These are phyloP conservation scores for Antidorcas marsupialis DNA, from an alignment of 2,113 vertebrate genomes.

Conservation along the genomic window DNA sequence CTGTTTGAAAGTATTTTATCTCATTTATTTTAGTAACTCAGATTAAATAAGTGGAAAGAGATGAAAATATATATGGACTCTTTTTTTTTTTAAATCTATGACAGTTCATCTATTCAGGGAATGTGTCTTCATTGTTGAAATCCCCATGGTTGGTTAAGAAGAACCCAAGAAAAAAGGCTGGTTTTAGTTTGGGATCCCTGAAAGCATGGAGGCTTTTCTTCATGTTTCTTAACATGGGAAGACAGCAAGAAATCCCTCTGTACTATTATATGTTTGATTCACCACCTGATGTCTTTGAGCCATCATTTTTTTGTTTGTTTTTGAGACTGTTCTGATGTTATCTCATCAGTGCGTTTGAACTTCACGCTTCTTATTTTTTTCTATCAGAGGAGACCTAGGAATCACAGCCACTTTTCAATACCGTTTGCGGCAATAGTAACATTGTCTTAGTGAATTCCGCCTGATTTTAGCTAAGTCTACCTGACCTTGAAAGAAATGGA, in stretches of 20 bases:
- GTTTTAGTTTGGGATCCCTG: background rate
- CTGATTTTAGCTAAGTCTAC: background rate
- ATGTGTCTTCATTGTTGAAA: background rate
- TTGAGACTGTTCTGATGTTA: background rate
- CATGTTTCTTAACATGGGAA: background rate
- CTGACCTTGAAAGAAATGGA: background rate
- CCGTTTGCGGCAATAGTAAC: accelerated
- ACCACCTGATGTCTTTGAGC: too few species aligned
- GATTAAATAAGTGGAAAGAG: background rate
- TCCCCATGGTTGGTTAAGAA: background rate
- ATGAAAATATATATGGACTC: background rate
- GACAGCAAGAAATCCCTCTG: background rate
- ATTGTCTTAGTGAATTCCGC: background rate
- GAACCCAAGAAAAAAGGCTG: background rate
- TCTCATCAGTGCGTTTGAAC: background rate
- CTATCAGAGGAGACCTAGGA: background rate
- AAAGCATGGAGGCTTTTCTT: background rate
- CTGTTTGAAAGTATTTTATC: background rate
- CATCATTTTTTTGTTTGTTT: background rate
- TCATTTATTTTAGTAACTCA: background rate
- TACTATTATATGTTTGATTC: background rate
- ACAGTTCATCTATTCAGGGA: background rate
- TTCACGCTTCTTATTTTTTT: background rate
- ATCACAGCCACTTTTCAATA: background rate
- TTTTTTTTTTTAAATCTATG: background rate